phyloP scores from a whole-genome alignment of 2,113 vertebrate species.

The Theropithecus gelada region DNA sequence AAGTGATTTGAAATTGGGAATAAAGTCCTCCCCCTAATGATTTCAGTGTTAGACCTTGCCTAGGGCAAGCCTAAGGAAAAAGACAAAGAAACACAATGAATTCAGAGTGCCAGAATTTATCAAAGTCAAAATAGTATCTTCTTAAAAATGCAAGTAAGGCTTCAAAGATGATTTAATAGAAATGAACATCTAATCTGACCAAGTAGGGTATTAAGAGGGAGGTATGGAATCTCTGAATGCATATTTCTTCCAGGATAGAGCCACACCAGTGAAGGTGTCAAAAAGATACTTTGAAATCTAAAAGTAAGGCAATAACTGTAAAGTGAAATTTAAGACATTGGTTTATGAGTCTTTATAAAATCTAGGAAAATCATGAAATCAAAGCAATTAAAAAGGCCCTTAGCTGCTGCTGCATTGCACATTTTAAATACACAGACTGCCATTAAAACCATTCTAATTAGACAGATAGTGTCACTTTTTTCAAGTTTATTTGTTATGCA shows the following conservation, averaged over 20 bases:
- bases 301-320: neutral
- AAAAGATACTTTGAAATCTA: neutral
- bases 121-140: neutral
- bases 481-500: neutral
- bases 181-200: neutral
- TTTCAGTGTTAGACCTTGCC: neutral
- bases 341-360: neutral
- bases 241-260: too few relatives aligned
- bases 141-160: neutral
- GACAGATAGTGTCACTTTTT: neutral
- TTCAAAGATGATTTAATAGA: neutral
- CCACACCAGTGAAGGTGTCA: neutral
- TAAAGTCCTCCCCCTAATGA: neutral
- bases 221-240: neutral
- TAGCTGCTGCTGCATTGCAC: rapidly evolving
- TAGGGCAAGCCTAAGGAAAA: neutral
- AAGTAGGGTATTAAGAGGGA: neutral
- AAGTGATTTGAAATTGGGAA: neutral
- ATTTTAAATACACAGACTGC: neutral
- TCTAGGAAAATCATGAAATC: neutral
- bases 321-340: neutral
- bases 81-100: neutral
- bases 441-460: neutral
- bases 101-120: neutral
- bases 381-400: neutral